Evolutionary conservation across 2,888 invertebrate species (phyloP).

Genomic region (Meliscaeva auricollis): DNA sequence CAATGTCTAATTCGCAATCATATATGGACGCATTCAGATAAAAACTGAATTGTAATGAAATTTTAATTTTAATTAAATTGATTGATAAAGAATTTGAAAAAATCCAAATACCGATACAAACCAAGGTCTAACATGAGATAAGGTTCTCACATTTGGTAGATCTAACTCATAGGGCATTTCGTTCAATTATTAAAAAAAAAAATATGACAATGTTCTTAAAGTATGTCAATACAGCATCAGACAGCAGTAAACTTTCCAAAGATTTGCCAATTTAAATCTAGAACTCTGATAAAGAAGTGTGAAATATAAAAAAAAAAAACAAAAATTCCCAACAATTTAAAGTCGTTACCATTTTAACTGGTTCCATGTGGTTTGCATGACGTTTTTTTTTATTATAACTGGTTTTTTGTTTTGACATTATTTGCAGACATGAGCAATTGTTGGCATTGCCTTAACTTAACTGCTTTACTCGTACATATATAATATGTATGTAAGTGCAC

Average conservation of each 20-base stretch:
- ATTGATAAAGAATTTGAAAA: too few species aligned
- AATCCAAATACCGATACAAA: too few species aligned
- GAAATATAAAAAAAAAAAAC: constrained; percentile 27
- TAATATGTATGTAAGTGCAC: constrained; percentile 6
- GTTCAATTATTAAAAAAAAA: background rate
- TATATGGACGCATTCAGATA: too few species aligned
- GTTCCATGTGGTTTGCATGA: constrained; percentile 58
- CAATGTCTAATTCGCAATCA: too few species aligned
- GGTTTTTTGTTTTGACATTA: constrained; percentile 68
- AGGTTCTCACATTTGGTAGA: too few species aligned
- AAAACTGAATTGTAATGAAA: too few species aligned
- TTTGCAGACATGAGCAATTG: constrained; percentile 51
- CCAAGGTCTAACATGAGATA: too few species aligned
- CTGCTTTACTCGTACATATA: background rate
- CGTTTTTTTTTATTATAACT: constrained; percentile 50
- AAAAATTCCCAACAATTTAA: constrained; percentile 56
- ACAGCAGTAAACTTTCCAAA: constrained; percentile 54
- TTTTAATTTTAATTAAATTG: too few species aligned
- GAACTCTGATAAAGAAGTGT: constrained; percentile 51
- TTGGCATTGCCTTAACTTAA: constrained; percentile 24
- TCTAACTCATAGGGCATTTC: background rate
- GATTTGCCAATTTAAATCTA: constrained; percentile 58
- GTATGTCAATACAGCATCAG: constrained; percentile 60
- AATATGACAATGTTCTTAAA: constrained; percentile 24
- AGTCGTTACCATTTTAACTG: constrained; percentile 54